Evolutionary conservation across 2,113 vertebrate genomes (phyloP).

Genomic region (Papio anubis): DNA sequence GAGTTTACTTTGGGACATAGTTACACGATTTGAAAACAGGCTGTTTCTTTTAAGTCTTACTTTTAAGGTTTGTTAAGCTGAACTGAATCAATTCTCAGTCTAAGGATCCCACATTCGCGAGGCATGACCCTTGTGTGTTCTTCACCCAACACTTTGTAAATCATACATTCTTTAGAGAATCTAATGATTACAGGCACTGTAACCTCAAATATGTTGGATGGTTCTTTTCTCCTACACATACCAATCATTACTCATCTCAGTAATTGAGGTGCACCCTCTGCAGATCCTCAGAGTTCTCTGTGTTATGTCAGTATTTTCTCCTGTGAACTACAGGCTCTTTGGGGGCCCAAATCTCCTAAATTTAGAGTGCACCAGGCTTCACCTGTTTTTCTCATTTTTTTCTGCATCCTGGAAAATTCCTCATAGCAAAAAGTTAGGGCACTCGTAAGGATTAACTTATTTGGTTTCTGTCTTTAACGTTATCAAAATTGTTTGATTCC

Average conservation of each 20-base stretch:
- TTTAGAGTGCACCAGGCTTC: background rate
- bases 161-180: background rate
- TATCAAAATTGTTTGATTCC: background rate
- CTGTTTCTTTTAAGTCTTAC: background rate
- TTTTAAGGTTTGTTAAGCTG: background rate
- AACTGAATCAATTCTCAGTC: background rate
- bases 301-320: background rate
- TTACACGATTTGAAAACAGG: background rate
- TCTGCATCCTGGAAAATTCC: background rate
- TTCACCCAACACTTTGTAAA: background rate
- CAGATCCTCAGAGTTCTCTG: background rate
- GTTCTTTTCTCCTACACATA: background rate
- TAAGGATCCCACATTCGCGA: background rate
- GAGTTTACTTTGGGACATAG: background rate
- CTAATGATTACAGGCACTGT: background rate
- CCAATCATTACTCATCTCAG: background rate
- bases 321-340: background rate
- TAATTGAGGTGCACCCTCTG: background rate
- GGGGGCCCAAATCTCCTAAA: background rate
- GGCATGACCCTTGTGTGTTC: background rate
- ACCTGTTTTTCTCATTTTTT: too few relatives aligned
- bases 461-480: background rate
- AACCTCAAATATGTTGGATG: background rate
- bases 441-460: background rate
- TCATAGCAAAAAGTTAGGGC: background rate